Evolutionary conservation across 2,797 vertebrate species (phyloP).

Genomic region (Chloroceryle amazona): DNA sequence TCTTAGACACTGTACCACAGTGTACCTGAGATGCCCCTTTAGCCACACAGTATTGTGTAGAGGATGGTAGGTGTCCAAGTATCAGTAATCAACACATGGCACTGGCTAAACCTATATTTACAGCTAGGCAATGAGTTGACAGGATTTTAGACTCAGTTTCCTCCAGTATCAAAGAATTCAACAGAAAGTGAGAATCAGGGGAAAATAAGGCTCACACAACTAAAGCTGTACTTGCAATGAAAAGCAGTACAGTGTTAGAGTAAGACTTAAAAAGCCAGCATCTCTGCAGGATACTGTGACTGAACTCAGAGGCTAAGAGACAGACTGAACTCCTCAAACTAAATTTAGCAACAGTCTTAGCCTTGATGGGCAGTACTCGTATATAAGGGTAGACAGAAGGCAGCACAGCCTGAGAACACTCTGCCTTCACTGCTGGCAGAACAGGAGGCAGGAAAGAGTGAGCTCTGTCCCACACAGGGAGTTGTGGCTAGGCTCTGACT

Average conservation of each 20-base stretch:
- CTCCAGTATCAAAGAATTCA: neutral
- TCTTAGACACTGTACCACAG: neutral
- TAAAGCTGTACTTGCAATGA: neutral
- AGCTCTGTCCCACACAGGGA: neutral
- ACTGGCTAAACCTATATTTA: neutral
- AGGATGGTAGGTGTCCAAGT: neutral
- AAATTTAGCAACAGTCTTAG: neutral
- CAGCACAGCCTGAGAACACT: neutral
- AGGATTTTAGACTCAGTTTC: neutral
- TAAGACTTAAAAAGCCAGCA: neutral
- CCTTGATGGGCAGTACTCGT: neutral
- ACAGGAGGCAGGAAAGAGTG: neutral
- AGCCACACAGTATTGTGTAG: neutral
- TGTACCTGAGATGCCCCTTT: neutral
- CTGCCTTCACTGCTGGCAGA: neutral
- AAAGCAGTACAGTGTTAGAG: neutral
- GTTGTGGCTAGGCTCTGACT: conserved; percentile 20
- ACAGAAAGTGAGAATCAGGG: neutral
- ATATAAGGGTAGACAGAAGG: neutral
- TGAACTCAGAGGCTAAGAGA: neutral
- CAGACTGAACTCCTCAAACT: neutral
- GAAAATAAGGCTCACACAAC: neutral
- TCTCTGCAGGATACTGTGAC: neutral
- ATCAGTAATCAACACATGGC: neutral
- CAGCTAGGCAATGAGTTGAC: neutral